Conservation (phyloP, 2,113 vertebrate species). For the Mesitornis unicolor region DNA sequence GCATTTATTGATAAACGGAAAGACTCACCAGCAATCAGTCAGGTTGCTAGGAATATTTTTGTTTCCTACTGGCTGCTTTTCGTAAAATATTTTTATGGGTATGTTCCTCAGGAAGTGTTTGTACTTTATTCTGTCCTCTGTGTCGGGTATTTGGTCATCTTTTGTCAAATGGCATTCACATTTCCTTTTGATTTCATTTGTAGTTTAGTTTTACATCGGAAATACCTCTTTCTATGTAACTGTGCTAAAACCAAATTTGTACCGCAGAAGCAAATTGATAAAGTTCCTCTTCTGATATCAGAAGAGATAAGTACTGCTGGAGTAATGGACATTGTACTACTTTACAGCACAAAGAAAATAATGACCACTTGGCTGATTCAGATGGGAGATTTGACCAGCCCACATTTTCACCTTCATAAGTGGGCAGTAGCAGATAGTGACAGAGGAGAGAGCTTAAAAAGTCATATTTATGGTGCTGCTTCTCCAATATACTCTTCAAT, state of each 20-base stretch:
- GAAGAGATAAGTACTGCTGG: background rate
- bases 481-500: background rate
- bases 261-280: background rate
- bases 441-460: background rate
- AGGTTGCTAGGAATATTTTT: background rate
- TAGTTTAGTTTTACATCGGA: background rate
- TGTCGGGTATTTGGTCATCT: background rate
- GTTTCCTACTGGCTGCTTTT: background rate
- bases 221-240: background rate
- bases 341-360: background rate
- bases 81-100: background rate
- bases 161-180: background rate
- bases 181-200: background rate
- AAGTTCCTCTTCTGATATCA: background rate
- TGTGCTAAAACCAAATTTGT: background rate
- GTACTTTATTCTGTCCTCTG: background rate
- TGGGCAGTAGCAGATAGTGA: background rate
- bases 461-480: background rate
- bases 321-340: background rate
- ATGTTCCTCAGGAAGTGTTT: background rate
- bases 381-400: fast-evolving
- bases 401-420: background rate
- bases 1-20: background rate
- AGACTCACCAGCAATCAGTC: background rate
- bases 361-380: background rate